These are phyloP conservation scores for Adelognathus sp. DNA, from an alignment of 2,888 invertebrate genomes.

Conservation along the genomic window DNA sequence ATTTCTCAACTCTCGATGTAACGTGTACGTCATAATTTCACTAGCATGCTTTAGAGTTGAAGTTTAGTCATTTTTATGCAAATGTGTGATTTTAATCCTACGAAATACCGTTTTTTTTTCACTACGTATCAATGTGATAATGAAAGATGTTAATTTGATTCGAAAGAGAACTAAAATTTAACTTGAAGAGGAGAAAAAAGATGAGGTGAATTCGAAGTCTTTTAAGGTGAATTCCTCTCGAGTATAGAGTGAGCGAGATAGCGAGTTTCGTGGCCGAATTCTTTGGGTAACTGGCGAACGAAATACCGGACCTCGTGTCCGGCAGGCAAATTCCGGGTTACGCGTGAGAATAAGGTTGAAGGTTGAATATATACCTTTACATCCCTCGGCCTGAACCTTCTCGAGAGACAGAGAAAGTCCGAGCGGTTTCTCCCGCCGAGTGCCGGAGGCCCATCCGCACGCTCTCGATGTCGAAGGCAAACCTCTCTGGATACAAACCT, in stretches of 20 bases:
- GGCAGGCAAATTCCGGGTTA: conserved; percentile 34
- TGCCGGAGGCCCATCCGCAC: neutral
- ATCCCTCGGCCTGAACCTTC: neutral
- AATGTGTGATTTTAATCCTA: too few species aligned
- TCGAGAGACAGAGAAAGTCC: neutral
- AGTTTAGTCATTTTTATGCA: too few species aligned
- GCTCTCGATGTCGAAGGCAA: neutral
- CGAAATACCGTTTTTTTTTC: too few species aligned
- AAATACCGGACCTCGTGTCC: conserved; percentile 16
- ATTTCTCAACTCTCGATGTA: too few species aligned
- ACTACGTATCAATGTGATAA: too few species aligned
- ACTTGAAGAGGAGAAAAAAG: too few species aligned
- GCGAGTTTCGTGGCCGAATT: neutral
- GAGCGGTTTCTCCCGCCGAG: conserved; percentile 22
- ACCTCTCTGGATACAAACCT: neutral
- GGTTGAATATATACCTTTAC: neutral
- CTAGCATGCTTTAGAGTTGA: too few species aligned
- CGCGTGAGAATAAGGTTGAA: conserved; percentile 40
- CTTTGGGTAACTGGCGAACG: neutral
- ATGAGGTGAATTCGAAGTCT: too few species aligned
- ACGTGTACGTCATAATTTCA: too few species aligned
- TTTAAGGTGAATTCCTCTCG: too few species aligned
- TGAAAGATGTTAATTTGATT: too few species aligned
- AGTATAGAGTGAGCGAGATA: conserved; percentile 49
- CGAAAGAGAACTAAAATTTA: too few species aligned